Percentiles rank a stretch among this genome's conserved stretches.
These are phyloP conservation scores for Chromobotia macracanthus DNA, from an alignment of 2,797 vertebrate species.

Conservation along the genomic window DNA sequence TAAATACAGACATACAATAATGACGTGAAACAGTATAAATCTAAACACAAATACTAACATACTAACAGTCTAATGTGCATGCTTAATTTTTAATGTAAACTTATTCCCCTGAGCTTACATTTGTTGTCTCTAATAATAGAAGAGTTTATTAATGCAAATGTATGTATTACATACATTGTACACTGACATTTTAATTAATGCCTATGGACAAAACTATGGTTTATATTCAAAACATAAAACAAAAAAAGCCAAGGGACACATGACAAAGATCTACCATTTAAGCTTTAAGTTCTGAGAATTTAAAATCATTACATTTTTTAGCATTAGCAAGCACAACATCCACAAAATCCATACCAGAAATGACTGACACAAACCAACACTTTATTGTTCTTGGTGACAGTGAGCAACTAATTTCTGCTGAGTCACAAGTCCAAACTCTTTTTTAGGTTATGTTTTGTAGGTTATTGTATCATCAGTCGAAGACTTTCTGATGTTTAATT, in stretches of 20 bases:
- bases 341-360: neutral
- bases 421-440: slow-evolving; percentile 44
- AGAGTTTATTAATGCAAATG: neutral
- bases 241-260: too few relatives aligned
- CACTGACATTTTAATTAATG: too few relatives aligned
- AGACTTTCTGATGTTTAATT: neutral
- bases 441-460: neutral
- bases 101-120: neutral
- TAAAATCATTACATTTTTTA: too few relatives aligned
- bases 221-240: neutral
- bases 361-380: slow-evolving; percentile 1
- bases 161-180: neutral
- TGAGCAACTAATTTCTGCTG: slow-evolving; percentile 39
- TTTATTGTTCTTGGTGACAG: neutral
- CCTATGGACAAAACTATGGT: neutral
- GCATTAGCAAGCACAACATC: too few relatives aligned
- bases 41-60: too few relatives aligned
- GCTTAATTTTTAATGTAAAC: slow-evolving; percentile 14
- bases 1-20: too few relatives aligned
- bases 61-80: too few relatives aligned
- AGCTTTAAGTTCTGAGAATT: neutral
- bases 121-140: neutral
- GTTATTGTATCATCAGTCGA: slow-evolving; percentile 13
- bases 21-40: too few relatives aligned
- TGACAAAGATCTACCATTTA: neutral